Conservation (phyloP, 2,797 vertebrate species). For the Tachyglossus aculeatus region DNA sequence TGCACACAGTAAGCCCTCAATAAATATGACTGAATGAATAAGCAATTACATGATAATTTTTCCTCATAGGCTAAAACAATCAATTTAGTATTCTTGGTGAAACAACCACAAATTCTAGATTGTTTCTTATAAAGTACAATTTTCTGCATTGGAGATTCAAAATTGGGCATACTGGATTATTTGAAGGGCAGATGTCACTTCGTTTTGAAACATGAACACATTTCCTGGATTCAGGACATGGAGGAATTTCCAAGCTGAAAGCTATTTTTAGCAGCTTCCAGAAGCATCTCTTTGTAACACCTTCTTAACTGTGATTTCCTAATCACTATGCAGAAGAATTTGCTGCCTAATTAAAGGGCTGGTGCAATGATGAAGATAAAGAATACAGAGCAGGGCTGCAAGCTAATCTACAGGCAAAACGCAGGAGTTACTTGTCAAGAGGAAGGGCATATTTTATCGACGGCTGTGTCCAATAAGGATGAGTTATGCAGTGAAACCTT, state of each 20-base stretch:
- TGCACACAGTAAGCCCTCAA: no score
- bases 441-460: slow-evolving; percentile 77
- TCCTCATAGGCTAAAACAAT: slow-evolving; percentile 4
- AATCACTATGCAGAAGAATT: slow-evolving; percentile 79
- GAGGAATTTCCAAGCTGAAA: slow-evolving; percentile 66
- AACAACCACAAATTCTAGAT: not conserved
- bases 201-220: slow-evolving; percentile 51
- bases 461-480: slow-evolving; percentile 78
- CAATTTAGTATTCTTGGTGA: not conserved
- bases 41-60: not conserved
- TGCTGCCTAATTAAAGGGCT: slow-evolving; percentile 76
- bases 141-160: slow-evolving; percentile 35
- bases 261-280: slow-evolving; percentile 70
- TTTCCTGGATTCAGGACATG: slow-evolving; percentile 51
- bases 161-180: slow-evolving; percentile 41
- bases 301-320: slow-evolving; percentile 76
- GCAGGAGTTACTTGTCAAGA: slow-evolving; percentile 75
- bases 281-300: slow-evolving; percentile 72
- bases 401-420: slow-evolving; percentile 78
- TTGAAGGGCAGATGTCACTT: slow-evolving; percentile 46
- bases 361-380: slow-evolving; percentile 78
- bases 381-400: slow-evolving; percentile 75
- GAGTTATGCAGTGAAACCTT: slow-evolving; percentile 71
- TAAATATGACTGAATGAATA: no score
- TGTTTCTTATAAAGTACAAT: slow-evolving; percentile 31